Evolutionary conservation across 2,113 vertebrate species (phyloP), one percentile per base, ranked within the genome.

Genomic region (Origma solitaria): DNA sequence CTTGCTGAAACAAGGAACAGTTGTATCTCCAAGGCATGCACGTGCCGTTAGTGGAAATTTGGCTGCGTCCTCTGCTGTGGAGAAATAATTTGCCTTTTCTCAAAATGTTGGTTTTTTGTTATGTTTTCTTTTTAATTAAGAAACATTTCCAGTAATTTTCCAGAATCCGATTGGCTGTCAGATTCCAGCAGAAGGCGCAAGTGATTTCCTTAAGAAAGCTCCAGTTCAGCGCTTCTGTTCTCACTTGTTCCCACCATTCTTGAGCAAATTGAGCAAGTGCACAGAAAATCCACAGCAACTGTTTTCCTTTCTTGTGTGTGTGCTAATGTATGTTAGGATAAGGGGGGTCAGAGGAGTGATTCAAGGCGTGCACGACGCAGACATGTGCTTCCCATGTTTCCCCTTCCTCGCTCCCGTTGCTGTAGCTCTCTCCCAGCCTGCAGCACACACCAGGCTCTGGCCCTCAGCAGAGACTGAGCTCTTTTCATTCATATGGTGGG

Each of bases 51-150:
- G 82, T 77, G 79, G 79, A 81, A 94, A 81, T 70, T 50, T 93
- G 93, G 85, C 93, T 92, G 85, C 60, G 23, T 77, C 42, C 62
- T 81, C 57, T 33, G 6, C 51, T 57, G 15, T 45, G 50, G n/a
- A 82, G 83, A 87, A 92, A 68, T 49, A 83, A 54, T 42, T 53
- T 35, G 38, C 60, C 68, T 94, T 61, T 61, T 90, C 79, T 77
- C 76, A 73, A 58, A 90, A 80, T 47, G 64, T 30, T 84, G 60
- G 3, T 2, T 2, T 83, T 90, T 81, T 73, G 80, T 50, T 83
- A n/a, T 12, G 64, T 95, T 94, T 94, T 81, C 92, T 88, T 93
- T 71, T 73, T 86, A 90, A 96, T 94, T 92, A 88, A 94, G 44
- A 56, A 90, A 71, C 69, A 40, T 93, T 94, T 66, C 93, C 85